A percentile compares a stretch with the other conserved stretches of the same genome.
These are phyloP conservation scores for Catostomus latipinnis DNA, from an alignment of 2,797 vertebrate genomes.

Conservation along the genomic window DNA sequence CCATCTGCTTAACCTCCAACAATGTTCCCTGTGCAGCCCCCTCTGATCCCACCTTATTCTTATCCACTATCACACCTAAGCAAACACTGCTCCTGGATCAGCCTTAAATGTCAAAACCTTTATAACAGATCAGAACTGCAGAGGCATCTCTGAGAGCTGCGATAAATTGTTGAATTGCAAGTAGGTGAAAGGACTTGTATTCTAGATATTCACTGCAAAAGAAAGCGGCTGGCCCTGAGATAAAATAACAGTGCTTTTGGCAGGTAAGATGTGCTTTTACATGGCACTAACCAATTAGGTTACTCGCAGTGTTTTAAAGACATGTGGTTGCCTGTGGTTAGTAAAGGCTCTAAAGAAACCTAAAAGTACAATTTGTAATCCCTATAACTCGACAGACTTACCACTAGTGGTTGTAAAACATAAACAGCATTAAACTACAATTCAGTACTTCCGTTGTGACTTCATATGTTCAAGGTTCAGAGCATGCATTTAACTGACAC, in stretches of 20 bases:
- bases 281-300: constrained; percentile 32
- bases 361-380: constrained; percentile 35
- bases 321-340: constrained; percentile 29
- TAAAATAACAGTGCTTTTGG: constrained; percentile 38
- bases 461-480: not conserved
- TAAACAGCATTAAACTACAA: not conserved
- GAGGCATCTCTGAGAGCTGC: not conserved
- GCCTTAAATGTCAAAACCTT: constrained; percentile 47
- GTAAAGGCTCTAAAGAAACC: constrained; percentile 2
- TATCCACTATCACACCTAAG: constrained; percentile 24
- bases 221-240: constrained; percentile 22
- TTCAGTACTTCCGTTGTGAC: not conserved
- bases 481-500: constrained; percentile 3
- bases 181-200: constrained; percentile 24
- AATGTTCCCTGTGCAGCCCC: constrained; percentile 25
- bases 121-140: constrained; percentile 15
- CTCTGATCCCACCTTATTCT: constrained; percentile 31
- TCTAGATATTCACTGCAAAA: not conserved
- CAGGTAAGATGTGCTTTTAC: constrained; percentile 28
- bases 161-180: constrained; percentile 24
- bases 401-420: not conserved
- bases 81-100: constrained; percentile 33
- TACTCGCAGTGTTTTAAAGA: constrained; percentile 29
- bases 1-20: constrained; percentile 52
- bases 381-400: not conserved